Conservation (phyloP, 2,797 vertebrate species). For the Enteromius mattozi region DNA sequence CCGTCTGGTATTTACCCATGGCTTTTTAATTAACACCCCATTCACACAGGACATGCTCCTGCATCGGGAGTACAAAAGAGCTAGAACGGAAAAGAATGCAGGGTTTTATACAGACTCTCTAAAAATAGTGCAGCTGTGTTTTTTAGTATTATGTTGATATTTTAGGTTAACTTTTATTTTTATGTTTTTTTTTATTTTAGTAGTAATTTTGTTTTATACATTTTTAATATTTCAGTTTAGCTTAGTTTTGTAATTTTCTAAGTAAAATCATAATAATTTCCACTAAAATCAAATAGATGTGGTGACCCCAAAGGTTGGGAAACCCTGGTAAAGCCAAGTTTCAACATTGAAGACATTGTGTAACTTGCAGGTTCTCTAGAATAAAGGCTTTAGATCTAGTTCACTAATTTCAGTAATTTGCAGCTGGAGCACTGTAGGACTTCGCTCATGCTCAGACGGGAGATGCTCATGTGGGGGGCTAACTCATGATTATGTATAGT, state of each 20-base stretch:
- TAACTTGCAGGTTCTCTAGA: conserved; percentile 5
- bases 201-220: not conserved
- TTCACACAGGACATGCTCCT: not conserved
- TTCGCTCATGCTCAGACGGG: conserved; percentile 22
- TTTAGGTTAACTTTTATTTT: not conserved
- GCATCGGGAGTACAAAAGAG: not conserved
- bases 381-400: conserved; percentile 12
- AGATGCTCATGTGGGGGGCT: conserved; percentile 41
- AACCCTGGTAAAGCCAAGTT: not conserved
- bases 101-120: not conserved
- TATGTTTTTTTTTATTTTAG: not conserved
- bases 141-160: not conserved
- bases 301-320: not conserved
- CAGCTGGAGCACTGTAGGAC: conserved; percentile 52
- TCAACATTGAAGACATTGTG: conserved; percentile 7
- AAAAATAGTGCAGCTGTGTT: not conserved
- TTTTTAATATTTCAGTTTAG: not conserved
- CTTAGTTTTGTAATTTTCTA: not conserved
- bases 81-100: not conserved
- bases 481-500: conserved; percentile 72
- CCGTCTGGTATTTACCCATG: not conserved
- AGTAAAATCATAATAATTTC: not conserved
- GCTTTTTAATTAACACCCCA: not conserved
- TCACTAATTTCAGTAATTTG: conserved; percentile 20
- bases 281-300: not conserved